Evolutionary conservation across 2,888 invertebrate genomes (phyloP).

Genomic region (Anarsia innoxiella): DNA sequence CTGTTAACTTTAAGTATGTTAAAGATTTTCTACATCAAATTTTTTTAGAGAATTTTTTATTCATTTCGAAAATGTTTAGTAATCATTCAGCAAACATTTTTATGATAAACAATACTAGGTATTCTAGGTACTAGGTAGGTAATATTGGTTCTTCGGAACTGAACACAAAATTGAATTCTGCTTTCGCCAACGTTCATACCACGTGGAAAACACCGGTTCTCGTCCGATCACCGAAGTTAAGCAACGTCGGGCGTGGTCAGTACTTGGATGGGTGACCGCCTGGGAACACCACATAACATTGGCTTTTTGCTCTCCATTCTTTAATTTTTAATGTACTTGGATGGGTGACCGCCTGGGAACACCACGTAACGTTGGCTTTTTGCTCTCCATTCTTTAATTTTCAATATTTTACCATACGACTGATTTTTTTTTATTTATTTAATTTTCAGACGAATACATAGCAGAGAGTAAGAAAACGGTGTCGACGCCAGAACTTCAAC

Average conservation of each 20-base stretch:
- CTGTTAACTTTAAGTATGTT: slow-evolving; percentile 51
- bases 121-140: too few relatives aligned
- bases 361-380: slow-evolving; percentile 5
- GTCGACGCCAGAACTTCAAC: slow-evolving; percentile 46
- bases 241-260: slow-evolving; percentile 67
- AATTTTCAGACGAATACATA: slow-evolving; percentile 49
- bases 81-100: too few relatives aligned
- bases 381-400: too few relatives aligned
- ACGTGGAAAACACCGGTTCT: slow-evolving; percentile 33
- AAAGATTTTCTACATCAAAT: too few relatives aligned
- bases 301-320: background rate
- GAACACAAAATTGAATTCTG: too few relatives aligned
- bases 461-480: slow-evolving; percentile 52
- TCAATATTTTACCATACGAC: too few relatives aligned
- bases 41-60: too few relatives aligned
- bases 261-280: slow-evolving; percentile 66
- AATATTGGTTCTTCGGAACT: too few relatives aligned
- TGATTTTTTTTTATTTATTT: too few relatives aligned
- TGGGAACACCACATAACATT: slow-evolving; percentile 3
- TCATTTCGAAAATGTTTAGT: too few relatives aligned
- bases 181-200: background rate
- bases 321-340: too few relatives aligned
- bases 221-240: slow-evolving; percentile 71
- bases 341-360: slow-evolving; percentile 48
- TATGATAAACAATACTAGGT: too few relatives aligned